Base-by-base conservation (phyloP, 2,888 invertebrate genomes). In the Cephus nigrinus region DNA sequence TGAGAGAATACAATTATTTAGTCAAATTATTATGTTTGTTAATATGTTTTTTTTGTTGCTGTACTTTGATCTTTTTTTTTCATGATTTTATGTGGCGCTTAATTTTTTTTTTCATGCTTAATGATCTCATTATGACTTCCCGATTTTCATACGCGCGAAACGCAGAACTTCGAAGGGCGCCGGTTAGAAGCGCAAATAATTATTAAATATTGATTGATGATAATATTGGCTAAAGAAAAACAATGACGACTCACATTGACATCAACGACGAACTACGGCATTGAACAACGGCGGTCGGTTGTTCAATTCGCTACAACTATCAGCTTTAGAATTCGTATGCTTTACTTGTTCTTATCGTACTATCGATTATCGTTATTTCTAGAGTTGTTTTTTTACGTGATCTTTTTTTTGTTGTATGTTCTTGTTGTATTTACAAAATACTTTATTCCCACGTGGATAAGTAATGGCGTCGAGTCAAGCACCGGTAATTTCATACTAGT, bases 271-370 rank as follows among this genome's bases (percentile, higher is more conserved):
- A 86, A 87, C 89, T 89, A 89, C 84, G 81, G 83, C 82, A 88
- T 87, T 86, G 89, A 89, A 88, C 89, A 88, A 88, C 88, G 80
- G 79, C 83, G 75, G 30, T 32, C 82, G 84, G 82, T 84, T 80
- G 86, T 89, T 87, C 87, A 88, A 89, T 85, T 85, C 82, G 80
- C 90, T 90, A 90, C 88, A 88, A 86, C 90, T 90, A 90, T 86
- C 88, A 89, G 89, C 89, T 90, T 90, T 90, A 90, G 90, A 90
- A 90, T 90, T 90, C 86, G 88, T 90, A 90, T 90, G 90, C 90
- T 90, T 90, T 90, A 90, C 90, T 90, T 89, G 86, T 89, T 84
- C 89, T 88, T 90, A 89, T 82, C 80, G 74, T 85, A 84, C 84
- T 85, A 85, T 84, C 40, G 81, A 77, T 84, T 85, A 85, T 81